Evolutionary conservation across 64 coral and sea anemone genomes (phyloP).

Genomic region (Orbicella faveolata): DNA sequence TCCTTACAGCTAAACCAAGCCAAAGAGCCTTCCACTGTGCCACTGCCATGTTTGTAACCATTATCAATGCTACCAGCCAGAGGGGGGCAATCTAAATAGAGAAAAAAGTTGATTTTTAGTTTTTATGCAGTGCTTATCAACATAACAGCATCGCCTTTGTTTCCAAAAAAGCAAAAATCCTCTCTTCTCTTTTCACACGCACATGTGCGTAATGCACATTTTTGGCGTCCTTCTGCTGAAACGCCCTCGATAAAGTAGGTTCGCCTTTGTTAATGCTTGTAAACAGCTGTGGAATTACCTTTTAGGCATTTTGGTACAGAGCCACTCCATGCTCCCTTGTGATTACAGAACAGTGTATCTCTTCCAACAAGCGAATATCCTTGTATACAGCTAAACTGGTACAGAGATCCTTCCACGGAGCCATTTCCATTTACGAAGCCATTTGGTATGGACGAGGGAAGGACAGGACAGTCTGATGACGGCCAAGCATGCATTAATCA

Average conservation of each 20-base stretch:
- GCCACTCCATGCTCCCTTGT: background rate
- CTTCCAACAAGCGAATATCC: slow-evolving; percentile 7
- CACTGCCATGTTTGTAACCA: background rate
- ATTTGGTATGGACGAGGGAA: slow-evolving; percentile 12
- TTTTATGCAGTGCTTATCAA: too few relatives aligned
- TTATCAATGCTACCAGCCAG: background rate
- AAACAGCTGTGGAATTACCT: background rate
- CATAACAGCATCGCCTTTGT: too few relatives aligned
- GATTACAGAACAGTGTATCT: background rate
- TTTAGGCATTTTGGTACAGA: slow-evolving; percentile 9
- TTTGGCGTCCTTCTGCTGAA: background rate
- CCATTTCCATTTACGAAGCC: background rate
- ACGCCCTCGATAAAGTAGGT: background rate
- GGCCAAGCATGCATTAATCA: background rate
- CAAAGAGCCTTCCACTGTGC: background rate
- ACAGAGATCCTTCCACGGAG: slow-evolving; percentile 15
- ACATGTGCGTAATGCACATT: too few relatives aligned
- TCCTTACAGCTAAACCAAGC: background rate
- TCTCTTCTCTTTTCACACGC: too few relatives aligned
- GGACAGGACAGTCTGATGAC: background rate
- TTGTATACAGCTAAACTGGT: slow-evolving; percentile 6
- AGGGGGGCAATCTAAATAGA: background rate
- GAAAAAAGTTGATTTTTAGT: background rate
- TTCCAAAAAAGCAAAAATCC: too few relatives aligned
- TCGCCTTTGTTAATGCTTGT: background rate